phyloP scores from a whole-genome alignment of 2,797 vertebrate genomes.

The Coccyzus lansbergi region DNA sequence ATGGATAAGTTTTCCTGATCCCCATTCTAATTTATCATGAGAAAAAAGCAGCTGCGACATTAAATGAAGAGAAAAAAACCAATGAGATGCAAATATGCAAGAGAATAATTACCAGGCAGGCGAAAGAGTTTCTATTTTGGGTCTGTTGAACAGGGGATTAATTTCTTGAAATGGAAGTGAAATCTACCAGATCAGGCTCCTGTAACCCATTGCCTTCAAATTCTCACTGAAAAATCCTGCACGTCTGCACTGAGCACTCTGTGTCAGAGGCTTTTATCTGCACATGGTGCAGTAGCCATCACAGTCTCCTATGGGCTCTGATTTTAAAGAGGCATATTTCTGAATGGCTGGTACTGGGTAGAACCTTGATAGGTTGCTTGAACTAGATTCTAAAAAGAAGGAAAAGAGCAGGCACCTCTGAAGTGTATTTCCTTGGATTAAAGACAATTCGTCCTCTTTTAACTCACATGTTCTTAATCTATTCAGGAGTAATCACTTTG shows the following conservation, averaged over 20 bases:
- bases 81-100: slow-evolving; percentile 42
- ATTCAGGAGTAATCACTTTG: not conserved
- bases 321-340: not conserved
- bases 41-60: slow-evolving; percentile 14
- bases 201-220: not conserved
- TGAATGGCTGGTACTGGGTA: not conserved
- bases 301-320: not conserved
- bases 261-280: not conserved
- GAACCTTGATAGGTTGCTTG: not conserved
- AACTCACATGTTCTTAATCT: not conserved
- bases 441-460: not conserved
- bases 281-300: accelerated
- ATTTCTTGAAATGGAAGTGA: slow-evolving; percentile 12
- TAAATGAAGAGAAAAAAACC: slow-evolving; percentile 5
- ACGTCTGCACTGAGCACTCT: not conserved
- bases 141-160: slow-evolving; percentile 27
- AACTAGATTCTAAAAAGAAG: not conserved
- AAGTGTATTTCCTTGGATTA: not conserved
- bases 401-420: not conserved
- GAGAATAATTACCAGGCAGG: slow-evolving; percentile 14
- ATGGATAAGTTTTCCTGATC: not conserved
- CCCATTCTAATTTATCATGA: not conserved
- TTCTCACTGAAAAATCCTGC: not conserved
- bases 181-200: slow-evolving; percentile 5
- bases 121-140: slow-evolving; percentile 34